phyloP scores from a whole-genome alignment of 1,140 invertebrate species.

The Steinernema feltiae region DNA sequence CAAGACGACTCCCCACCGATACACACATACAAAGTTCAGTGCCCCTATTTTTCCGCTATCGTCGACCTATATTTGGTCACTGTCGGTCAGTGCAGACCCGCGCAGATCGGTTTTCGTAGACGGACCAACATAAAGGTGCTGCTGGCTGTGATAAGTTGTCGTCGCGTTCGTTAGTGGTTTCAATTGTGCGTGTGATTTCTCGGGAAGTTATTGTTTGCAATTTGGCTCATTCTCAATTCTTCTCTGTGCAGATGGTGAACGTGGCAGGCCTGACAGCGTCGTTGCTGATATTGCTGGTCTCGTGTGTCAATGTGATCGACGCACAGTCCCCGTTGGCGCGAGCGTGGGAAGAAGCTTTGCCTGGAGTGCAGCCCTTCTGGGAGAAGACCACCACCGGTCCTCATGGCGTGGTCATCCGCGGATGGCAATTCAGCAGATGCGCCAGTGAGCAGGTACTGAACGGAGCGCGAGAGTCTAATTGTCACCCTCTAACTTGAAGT shows the following conservation, averaged over 20 bases:
- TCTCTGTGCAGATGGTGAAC: slow-evolving; percentile 4
- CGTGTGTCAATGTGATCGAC: background rate
- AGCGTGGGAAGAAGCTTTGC: slow-evolving; percentile 55
- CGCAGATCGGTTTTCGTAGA: background rate
- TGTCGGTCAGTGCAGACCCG: slow-evolving; percentile 2
- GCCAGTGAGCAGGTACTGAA: slow-evolving; percentile 56
- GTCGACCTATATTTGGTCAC: slow-evolving; percentile 11
- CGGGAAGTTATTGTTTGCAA: background rate
- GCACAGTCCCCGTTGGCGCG: slow-evolving; percentile 34
- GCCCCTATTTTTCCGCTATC: slow-evolving; percentile 10
- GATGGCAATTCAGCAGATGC: slow-evolving; percentile 56
- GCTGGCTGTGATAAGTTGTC: background rate
- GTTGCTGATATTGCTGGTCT: background rate
- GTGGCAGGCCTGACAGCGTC: background rate
- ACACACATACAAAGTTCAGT: slow-evolving; percentile 8
- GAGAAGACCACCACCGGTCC: slow-evolving; percentile 56
- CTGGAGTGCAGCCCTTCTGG: slow-evolving; percentile 56
- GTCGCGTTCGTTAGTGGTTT: background rate
- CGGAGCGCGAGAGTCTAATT: background rate
- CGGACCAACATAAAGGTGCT: slow-evolving; percentile 11
- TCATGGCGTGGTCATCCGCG: slow-evolving; percentile 54
- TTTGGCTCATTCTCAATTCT: no score
- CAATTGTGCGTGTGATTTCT: background rate
- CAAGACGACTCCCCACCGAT: slow-evolving; percentile 14
- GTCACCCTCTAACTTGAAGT: slow-evolving; percentile 32